Base-by-base conservation (phyloP, 2,888 invertebrate species). In the Amphipyra berbera region DNA sequence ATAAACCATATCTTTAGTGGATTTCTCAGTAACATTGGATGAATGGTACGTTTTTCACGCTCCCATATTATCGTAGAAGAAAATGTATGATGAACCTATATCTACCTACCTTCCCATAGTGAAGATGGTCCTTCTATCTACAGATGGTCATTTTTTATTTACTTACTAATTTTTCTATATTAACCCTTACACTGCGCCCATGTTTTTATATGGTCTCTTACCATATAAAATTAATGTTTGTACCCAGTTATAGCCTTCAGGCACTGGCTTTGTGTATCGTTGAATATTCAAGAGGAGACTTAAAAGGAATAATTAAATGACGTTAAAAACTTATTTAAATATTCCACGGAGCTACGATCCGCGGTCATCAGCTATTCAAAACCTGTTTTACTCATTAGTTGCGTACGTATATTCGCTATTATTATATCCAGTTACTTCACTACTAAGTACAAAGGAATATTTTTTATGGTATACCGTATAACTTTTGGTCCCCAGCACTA, bases 301-400 rank as follows among this genome's bases (percentile, higher is more conserved):
- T 86, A 85, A 88, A 83, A 87, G 83, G 90, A 88, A 90, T 91
- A 91, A 92, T 93, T 90, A 91, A 93, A 92, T 88, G 87, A 87
- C 82, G 88, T 87, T 91, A 90, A 90, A 90, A 92, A 91, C 87
- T 88, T 92, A 88, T 88, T 93, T 90, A 89, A 84, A 89, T 90
- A 94, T 93, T 93, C 93, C 71, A 79, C 69, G 64, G 78, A 79
- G 85, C 85, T 75, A 74, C 77, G 84, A 85, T 82, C 83, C 75
- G 80, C 66, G 74, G 82, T 82, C 87, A 92, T 93, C 88, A 89
- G 87, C 78, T 89, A 93, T 94, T 93, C 93, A 88, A 86, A 88
- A 87, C 86, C 79, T 84, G 93, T 91, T 88, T 83, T 78, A 83
- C 79, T 84, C 90, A 91, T 94, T 91, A 90, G 83, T 82, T 82